Conservation (phyloP, 2,888 invertebrate genomes). For the Polietes domitor region DNA sequence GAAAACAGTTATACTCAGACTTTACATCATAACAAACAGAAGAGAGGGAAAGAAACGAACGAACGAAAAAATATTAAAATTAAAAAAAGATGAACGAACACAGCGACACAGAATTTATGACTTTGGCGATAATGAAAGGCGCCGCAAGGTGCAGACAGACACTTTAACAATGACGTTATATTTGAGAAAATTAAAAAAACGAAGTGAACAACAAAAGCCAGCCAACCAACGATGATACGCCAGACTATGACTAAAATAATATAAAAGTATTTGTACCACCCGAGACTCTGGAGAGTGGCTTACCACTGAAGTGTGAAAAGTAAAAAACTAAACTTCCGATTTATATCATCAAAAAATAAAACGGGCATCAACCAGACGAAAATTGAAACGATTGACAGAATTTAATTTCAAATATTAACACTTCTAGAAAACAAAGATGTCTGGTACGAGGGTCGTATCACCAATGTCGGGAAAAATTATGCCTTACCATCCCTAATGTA, state of each 20-base stretch:
- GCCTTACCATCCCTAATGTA: no score
- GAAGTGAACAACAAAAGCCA: constrained; percentile 34
- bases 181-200: constrained; percentile 49
- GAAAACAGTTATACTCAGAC: constrained; percentile 11
- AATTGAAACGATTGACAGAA: constrained; percentile 74
- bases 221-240: constrained; percentile 27
- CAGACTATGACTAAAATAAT: neutral
- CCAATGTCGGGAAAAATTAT: no score
- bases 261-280: neutral
- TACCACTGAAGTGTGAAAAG: constrained; percentile 29
- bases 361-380: constrained; percentile 35
- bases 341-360: constrained; percentile 72
- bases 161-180: constrained; percentile 56
- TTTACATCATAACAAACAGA: constrained; percentile 7
- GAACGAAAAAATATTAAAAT: constrained; percentile 50
- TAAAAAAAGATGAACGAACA: constrained; percentile 36
- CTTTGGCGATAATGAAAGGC: constrained; percentile 75
- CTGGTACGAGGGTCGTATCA: no score
- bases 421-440: constrained; percentile 61
- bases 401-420: constrained; percentile 69
- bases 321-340: constrained; percentile 76
- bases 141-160: constrained; percentile 76
- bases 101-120: constrained; percentile 72
- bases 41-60: neutral
- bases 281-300: neutral